Evolutionary conservation across 2,888 invertebrate genomes (phyloP).

Genomic region (Tanypteryx hageni): DNA sequence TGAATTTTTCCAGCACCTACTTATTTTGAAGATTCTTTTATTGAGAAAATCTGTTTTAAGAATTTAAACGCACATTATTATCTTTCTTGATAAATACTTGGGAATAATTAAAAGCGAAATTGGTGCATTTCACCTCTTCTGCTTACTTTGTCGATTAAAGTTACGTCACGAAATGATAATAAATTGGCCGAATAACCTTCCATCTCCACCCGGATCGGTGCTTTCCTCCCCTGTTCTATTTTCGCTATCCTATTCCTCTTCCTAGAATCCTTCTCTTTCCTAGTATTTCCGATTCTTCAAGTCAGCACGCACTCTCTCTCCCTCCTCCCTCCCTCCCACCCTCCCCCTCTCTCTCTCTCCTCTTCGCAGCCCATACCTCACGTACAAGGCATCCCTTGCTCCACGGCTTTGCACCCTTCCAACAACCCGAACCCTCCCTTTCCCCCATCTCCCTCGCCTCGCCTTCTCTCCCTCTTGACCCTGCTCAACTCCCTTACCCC

Average conservation of each 20-base stretch:
- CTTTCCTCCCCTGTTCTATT: background rate
- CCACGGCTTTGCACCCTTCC: background rate
- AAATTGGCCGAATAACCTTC: constrained; percentile 5
- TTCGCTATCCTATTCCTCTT: too few species aligned
- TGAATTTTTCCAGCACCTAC: too few species aligned
- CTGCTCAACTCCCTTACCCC: background rate
- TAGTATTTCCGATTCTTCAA: background rate
- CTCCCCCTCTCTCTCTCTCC: background rate
- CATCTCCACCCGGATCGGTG: background rate
- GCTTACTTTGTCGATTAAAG: too few species aligned
- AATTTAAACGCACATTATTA: too few species aligned
- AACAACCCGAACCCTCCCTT: background rate
- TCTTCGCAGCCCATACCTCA: background rate
- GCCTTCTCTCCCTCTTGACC: background rate
- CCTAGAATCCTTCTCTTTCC: background rate
- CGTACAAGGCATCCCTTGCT: background rate
- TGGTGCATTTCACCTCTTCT: too few species aligned
- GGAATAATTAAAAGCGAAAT: too few species aligned
- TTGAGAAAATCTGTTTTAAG: too few species aligned
- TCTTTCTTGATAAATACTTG: too few species aligned
- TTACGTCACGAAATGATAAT: background rate
- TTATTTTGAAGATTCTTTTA: too few species aligned
- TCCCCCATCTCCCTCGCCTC: background rate
- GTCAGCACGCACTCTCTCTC: background rate
- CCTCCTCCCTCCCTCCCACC: background rate